These are phyloP conservation scores for Lycopodina hypogea DNA, from an alignment of 37 sponge, comb jelly and placozoan genomes.

Conservation along the genomic window DNA sequence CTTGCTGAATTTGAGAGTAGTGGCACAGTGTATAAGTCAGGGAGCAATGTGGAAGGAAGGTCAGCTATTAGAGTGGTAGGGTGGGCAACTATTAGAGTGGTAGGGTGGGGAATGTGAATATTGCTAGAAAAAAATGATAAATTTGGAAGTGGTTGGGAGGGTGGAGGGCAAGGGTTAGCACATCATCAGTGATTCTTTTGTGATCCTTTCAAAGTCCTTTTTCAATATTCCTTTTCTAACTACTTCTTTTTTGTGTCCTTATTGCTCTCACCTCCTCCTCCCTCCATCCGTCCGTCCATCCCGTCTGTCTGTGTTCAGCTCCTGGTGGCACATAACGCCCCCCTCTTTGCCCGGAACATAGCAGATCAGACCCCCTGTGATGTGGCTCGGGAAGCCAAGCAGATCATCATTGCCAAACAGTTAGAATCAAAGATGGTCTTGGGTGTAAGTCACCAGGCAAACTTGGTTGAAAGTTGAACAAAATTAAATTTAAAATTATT, in stretches of 20 bases:
- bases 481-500: not conserved
- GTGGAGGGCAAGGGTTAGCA: not conserved
- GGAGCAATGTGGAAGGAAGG: too few species aligned
- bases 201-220: not conserved
- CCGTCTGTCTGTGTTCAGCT: conserved; percentile 21
- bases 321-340: conserved; percentile 67
- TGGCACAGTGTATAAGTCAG: too few species aligned
- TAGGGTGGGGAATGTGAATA: too few species aligned
- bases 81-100: too few species aligned
- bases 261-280: too few species aligned
- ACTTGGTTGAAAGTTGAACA: not conserved
- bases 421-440: conserved; percentile 80
- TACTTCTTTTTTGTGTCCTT: not conserved
- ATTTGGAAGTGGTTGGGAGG: too few species aligned
- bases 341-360: conserved; percentile 58
- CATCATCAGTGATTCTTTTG: not conserved
- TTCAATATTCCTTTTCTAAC: not conserved
- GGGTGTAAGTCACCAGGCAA: conserved; percentile 20
- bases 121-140: too few species aligned
- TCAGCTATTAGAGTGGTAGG: too few species aligned
- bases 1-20: too few species aligned
- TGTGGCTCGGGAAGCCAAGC: conserved; percentile 58
- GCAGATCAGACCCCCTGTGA: conserved; percentile 74
- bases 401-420: conserved; percentile 65
- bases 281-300: too few species aligned